These are phyloP conservation scores for Cheilosia scutellata DNA, from an alignment of 2,888 invertebrate species.

Conservation along the genomic window DNA sequence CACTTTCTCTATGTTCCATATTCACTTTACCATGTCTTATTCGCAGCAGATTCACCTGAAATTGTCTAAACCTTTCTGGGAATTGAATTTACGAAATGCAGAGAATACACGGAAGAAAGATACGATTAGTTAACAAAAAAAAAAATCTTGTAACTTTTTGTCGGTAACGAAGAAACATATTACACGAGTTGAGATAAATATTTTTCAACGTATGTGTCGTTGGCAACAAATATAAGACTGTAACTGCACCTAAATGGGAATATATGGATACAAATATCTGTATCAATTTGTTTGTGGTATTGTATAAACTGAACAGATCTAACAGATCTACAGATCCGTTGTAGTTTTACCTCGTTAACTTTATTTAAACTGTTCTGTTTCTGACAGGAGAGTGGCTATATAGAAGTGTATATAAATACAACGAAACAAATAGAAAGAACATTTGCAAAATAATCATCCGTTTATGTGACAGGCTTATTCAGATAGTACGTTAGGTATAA, in stretches of 20 bases:
- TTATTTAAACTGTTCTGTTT: no score
- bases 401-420: no score
- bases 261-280: no score
- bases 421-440: no score
- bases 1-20: slow-evolving; percentile 54
- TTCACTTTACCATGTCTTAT: slow-evolving; percentile 35
- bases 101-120: background rate
- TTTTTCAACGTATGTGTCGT: background rate
- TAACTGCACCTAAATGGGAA: no score
- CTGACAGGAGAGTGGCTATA: no score
- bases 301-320: no score
- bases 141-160: background rate
- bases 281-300: no score
- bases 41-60: slow-evolving; percentile 16
- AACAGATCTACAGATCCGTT: no score
- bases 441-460: no score
- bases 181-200: background rate
- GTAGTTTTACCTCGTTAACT: no score
- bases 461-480: no score
- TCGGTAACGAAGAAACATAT: background rate
- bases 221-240: background rate
- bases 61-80: slow-evolving; percentile 20
- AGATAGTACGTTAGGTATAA: background rate
- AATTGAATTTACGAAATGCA: background rate
- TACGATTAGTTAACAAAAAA: slow-evolving; percentile 4